phyloP scores from a whole-genome alignment of 2,888 invertebrate species.

The Caenorhabditis becei region DNA sequence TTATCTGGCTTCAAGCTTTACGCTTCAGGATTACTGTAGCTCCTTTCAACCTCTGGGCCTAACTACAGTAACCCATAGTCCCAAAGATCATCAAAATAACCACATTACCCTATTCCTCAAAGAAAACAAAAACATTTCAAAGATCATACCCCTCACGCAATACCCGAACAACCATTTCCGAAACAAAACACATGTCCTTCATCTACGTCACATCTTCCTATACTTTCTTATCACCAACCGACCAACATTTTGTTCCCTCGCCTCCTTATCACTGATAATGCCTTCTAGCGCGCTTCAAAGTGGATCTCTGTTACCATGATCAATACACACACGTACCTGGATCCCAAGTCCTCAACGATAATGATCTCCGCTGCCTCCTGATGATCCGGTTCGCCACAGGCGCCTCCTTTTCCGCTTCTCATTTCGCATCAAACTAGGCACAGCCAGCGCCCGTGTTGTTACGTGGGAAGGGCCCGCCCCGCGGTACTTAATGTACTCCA shows the following conservation, averaged over 20 bases:
- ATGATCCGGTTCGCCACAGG: not conserved
- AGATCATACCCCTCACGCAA: no score
- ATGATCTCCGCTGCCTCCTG: not conserved
- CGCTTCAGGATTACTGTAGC: no score
- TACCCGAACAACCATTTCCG: no score
- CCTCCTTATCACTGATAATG: slow-evolving; percentile 1
- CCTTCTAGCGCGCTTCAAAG: not conserved
- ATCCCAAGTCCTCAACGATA: slow-evolving; percentile 2
- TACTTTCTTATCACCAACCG: not conserved
- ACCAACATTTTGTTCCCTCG: not conserved
- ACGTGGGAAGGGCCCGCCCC: slow-evolving; percentile 8
- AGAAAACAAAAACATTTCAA: no score
- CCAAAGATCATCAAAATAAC: no score
- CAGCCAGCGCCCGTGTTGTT: slow-evolving; percentile 1
- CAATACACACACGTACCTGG: slow-evolving; percentile 40
- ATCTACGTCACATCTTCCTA: not conserved
- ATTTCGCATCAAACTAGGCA: slow-evolving; percentile 50
- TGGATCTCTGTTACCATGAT: slow-evolving; percentile 42
- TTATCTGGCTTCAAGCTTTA: no score
- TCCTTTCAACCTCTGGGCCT: no score
- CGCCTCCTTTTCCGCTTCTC: slow-evolving; percentile 5
- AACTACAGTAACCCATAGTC: no score
- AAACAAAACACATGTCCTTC: not conserved
- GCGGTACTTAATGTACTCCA: slow-evolving; percentile 26
- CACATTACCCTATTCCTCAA: no score